Evolutionary conservation across 2,797 vertebrate species (phyloP), one percentile per base, ranked within the genome.

Genomic region (Schizothorax lantsangensis): DNA sequence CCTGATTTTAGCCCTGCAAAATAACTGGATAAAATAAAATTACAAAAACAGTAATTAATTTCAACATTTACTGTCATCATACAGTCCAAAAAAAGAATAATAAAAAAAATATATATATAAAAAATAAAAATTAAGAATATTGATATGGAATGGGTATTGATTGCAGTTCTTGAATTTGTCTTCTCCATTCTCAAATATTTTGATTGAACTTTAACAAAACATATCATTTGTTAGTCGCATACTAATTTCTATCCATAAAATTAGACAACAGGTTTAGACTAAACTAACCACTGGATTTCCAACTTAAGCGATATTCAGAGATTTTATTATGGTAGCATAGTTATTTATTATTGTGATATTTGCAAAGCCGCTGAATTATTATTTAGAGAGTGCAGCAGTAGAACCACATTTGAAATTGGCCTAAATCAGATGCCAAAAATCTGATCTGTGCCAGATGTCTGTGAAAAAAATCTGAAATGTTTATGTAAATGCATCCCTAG

Each of bases 401-500:
- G 62, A 81, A 14, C 10, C 59, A 36, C 19, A 68, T 68, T 33
- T 81, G 6, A 38, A 78, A 38, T 0, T 30, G 43, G 43, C 6
- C 43, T 59, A 26, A 79, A 62, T 79, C 38, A 6, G 66, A 82
- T 19, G 30, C 6, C 47, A 71, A 71, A 54, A 38, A 40, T 69
- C 47, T 38, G 45, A 81, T 52, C 14, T 15, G 47, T 81, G 49
- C 69, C 36, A 73, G 68, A 83, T 83, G 12, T 69, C 43, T 40
- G 6, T 17, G 14, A 30, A 54, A 33, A 45, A 71, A 81, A 79
- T 8, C 40, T 0, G n/a, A 45, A 82, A 12, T 57, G 45, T 72
- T 43, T 49, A 68, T 83, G 66, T 59, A 83, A 73, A 83, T 59
- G 81, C 12, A 0, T 49, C 64, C 30, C 45, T n/a, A 23, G 30